Conservation (phyloP, 2,888 invertebrate species). For the Caprella mutica region DNA sequence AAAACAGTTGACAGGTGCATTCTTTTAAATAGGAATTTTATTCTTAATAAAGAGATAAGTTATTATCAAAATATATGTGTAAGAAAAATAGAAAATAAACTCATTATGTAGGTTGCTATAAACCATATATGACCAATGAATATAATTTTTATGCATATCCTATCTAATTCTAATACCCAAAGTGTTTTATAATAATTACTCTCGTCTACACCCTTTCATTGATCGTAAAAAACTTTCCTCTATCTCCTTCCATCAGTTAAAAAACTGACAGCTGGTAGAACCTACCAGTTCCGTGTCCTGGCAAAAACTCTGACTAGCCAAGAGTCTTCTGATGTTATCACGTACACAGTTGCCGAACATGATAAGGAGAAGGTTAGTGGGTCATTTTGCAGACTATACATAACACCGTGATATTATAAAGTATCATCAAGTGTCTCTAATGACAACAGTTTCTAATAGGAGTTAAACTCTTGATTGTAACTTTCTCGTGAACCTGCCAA, state of each 20-base stretch:
- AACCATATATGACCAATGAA: no score
- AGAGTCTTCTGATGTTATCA: slow-evolving; percentile 75
- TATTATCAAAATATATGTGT: not conserved
- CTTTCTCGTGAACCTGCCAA: not conserved
- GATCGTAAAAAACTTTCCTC: not conserved
- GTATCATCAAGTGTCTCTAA: no score
- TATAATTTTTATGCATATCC: no score
- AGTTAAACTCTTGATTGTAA: no score
- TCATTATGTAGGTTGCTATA: no score
- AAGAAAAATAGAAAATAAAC: not conserved
- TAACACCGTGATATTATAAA: not conserved
- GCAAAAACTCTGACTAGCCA: slow-evolving; percentile 76
- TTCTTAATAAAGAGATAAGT: not conserved
- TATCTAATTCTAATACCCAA: no score
- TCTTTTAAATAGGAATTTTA: not conserved
- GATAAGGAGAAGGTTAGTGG: slow-evolving; percentile 64
- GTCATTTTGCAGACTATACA: not conserved
- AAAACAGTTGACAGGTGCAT: not conserved
- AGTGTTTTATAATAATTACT: no score
- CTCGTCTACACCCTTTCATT: not conserved
- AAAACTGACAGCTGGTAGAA: slow-evolving; percentile 78
- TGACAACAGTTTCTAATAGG: no score
- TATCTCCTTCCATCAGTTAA: slow-evolving; percentile 52
- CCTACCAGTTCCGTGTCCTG: slow-evolving; percentile 81
- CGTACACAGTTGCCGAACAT: slow-evolving; percentile 76